Base-by-base conservation (phyloP, 2,888 invertebrate species). In the Luperina nickerlii region DNA sequence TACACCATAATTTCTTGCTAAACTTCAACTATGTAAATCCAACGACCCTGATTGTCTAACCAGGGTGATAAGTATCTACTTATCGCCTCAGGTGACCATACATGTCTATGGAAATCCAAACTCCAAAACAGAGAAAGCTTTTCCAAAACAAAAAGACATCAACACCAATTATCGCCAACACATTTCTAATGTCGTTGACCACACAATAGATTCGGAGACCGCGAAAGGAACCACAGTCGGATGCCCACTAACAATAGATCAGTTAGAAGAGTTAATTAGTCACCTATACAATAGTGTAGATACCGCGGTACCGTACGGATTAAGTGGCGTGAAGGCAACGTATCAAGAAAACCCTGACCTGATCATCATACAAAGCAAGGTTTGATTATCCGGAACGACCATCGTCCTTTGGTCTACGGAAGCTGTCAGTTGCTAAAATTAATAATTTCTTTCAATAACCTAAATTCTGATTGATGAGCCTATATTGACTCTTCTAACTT, bases 251-350 rank as follows among this genome's bases (percentile, higher is more conserved):
- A 89, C 89, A 89, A 89, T 89, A 75, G 87, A 62, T 62, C 78
- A 79, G 87, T 81, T 87, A 87, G 81, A 74, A 78, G 68, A 78
- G 76, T 82, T 90, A 90, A 90, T 90, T 90, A 89, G 78, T 84
- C 75, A 77, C 67, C 67, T n/a, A 63, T 63, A 87, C 89, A 89
- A 88, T 88, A 62, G 80, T 32, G 32, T 42, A 76, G 85, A 78
- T 72, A 83, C 65, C 57, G 72, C 32, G 66, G 85, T 87, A 85
- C 87, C 88, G 88, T 87, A 81, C 76, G 11, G 70, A 80, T 77
- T 80, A 87, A 87, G 85, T 87, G 77, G 81, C 88, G 79, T 86
- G 83, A 85, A 85, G 77, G 32, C 48, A 82, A 85, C 51, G 38
- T 67, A 71, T 75, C 57, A 63, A 54, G 74, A 69, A 68, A 68